Evolutionary conservation across 2,113 vertebrate species (phyloP).

Genomic region (Epinephelus moara): DNA sequence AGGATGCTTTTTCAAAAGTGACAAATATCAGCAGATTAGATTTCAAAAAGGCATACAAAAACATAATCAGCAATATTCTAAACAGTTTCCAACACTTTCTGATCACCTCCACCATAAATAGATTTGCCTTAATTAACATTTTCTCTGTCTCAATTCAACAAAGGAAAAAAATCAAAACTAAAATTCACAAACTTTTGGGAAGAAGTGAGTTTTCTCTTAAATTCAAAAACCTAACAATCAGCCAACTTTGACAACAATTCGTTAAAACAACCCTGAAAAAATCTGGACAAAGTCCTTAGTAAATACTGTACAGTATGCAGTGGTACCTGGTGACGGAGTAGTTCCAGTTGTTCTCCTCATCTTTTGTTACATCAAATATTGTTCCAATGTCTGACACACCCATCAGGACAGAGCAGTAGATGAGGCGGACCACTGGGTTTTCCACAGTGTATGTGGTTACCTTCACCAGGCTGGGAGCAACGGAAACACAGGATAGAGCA

Average conservation of each 20-base stretch:
- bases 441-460: constrained; percentile 17
- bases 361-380: neutral
- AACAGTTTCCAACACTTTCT: neutral
- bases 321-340: neutral
- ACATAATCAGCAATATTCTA: neutral
- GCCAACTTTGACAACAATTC: too few relatives aligned
- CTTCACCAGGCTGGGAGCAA: constrained; percentile 68
- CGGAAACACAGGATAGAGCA: neutral
- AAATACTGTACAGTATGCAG: neutral
- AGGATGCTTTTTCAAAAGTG: neutral
- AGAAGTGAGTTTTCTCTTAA: neutral
- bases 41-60: neutral
- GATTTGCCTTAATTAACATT: neutral
- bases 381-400: neutral
- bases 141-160: neutral
- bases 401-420: constrained; percentile 65
- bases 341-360: rapidly evolving
- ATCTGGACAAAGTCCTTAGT: neutral
- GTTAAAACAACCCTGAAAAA: neutral
- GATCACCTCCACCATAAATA: neutral
- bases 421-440: constrained; percentile 8
- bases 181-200: neutral
- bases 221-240: neutral
- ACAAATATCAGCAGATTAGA: neutral
- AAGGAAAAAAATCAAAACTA: neutral